These are phyloP conservation scores for Drosophila albomicans DNA, from an alignment of 1,140 invertebrate species.

Conservation along the genomic window DNA sequence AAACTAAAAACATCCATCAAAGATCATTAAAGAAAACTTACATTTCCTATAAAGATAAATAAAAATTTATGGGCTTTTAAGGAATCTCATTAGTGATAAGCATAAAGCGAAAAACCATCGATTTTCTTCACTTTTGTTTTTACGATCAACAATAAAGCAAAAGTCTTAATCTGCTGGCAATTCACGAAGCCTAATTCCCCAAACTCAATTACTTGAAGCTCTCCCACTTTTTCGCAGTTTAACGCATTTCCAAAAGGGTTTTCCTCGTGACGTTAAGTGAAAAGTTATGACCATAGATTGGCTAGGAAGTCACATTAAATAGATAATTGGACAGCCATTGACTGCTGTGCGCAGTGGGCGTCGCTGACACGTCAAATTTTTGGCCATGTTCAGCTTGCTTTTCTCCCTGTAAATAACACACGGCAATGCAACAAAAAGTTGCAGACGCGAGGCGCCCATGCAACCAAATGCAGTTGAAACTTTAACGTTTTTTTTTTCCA, in stretches of 20 bases:
- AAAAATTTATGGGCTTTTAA: background rate
- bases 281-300: background rate
- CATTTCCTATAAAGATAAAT: too few relatives aligned
- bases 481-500: constrained; percentile 44
- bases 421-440: constrained; percentile 28
- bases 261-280: background rate
- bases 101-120: too few relatives aligned
- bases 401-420: constrained; percentile 45
- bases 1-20: too few relatives aligned
- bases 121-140: background rate
- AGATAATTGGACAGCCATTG: constrained; percentile 19
- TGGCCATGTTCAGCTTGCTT: constrained; percentile 13
- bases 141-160: background rate
- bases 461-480: constrained; percentile 48
- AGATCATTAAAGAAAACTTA: too few relatives aligned
- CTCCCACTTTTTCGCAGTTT: background rate
- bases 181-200: background rate
- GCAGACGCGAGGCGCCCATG: constrained; percentile 1
- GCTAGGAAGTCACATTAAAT: background rate
- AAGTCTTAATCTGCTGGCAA: background rate
- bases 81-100: too few relatives aligned
- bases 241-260: background rate
- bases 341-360: constrained; percentile 21
- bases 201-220: background rate
- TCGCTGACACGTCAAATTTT: constrained; percentile 11